A percentile compares a stretch with the other conserved stretches of the same genome.
These are phyloP conservation scores for Mormyrus iriodes DNA, from an alignment of 2,113 vertebrate genomes.

Conservation along the genomic window DNA sequence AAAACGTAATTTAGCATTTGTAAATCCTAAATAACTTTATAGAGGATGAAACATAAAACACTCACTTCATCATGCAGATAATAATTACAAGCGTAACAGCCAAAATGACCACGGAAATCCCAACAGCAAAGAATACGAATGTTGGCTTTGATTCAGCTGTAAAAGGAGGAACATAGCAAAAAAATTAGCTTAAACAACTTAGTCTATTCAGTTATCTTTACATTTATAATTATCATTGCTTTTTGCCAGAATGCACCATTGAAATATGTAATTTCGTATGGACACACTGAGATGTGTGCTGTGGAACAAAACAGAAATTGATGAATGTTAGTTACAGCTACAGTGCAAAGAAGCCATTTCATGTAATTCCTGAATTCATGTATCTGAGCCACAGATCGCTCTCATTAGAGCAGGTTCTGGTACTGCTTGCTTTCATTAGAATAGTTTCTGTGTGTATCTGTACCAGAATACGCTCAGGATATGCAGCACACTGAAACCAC, in stretches of 20 bases:
- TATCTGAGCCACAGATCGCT: too few relatives aligned
- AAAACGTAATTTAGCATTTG: background rate
- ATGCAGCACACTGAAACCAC: too few relatives aligned
- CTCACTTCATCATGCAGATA: background rate
- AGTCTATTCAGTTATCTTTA: background rate
- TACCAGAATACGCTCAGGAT: too few relatives aligned
- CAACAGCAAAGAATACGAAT: background rate
- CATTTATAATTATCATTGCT: background rate
- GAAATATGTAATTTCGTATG: background rate
- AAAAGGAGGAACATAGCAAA: background rate
- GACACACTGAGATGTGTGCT: background rate
- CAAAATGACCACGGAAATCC: background rate
- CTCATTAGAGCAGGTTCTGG: too few relatives aligned
- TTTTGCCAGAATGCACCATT: background rate
- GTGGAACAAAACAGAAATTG: background rate
- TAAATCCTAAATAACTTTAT: background rate
- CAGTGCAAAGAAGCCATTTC: too few relatives aligned
- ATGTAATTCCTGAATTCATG: too few relatives aligned
- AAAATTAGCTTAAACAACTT: background rate
- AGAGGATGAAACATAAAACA: background rate
- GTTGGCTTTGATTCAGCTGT: background rate
- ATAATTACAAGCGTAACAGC: background rate
- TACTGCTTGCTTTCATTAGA: too few relatives aligned
- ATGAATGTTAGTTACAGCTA: too few relatives aligned
- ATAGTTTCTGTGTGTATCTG: too few relatives aligned